Evolutionary conservation across 2,888 invertebrate species (phyloP).

Genomic region (Rapana venosa): DNA sequence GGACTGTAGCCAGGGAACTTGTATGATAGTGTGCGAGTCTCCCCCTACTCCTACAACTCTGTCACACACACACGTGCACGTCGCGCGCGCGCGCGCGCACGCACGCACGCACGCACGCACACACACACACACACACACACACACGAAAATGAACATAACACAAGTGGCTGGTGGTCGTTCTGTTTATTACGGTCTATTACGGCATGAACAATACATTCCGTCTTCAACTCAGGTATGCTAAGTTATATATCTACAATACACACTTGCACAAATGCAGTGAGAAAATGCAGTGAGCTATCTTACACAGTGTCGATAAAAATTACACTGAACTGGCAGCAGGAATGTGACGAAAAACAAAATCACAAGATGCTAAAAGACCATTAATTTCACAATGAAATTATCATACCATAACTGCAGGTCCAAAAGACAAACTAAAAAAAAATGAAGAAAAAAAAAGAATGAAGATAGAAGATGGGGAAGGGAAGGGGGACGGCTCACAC

Average conservation of each 20-base stretch:
- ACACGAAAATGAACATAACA: neutral
- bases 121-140: slow-evolving; percentile 16
- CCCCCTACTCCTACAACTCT: neutral
- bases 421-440: no score
- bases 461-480: no score
- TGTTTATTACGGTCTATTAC: slow-evolving; percentile 16
- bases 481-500: no score
- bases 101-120: neutral
- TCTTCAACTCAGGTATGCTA: slow-evolving; percentile 10
- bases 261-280: neutral
- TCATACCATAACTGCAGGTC: no score
- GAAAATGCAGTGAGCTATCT: neutral
- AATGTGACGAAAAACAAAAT: neutral
- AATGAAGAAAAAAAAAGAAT: no score
- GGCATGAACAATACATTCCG: slow-evolving; percentile 2
- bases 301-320: neutral
- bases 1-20: no score
- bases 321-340: neutral
- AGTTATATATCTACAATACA: neutral
- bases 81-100: neutral
- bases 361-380: no score
- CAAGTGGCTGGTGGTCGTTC: neutral
- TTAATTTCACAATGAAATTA: no score
- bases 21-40: no score
- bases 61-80: neutral